These are phyloP conservation scores for Ctenosaura bakeri DNA, from an alignment of 2,797 vertebrate genomes.

Conservation along the genomic window DNA sequence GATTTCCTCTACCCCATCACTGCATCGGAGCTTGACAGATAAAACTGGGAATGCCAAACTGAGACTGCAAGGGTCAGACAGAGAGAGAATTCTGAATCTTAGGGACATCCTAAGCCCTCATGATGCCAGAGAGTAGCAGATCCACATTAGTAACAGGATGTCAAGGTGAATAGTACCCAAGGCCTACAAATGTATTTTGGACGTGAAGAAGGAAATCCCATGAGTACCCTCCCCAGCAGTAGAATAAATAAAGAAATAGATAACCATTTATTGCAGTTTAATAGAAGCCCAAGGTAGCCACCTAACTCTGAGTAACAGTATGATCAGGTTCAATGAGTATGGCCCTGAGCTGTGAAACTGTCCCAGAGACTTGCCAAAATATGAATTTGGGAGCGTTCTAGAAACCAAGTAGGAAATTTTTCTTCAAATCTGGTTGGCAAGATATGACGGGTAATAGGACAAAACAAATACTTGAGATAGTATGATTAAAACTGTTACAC, in stretches of 20 bases:
- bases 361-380: neutral
- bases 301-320: too few species aligned
- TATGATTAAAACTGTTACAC: too few species aligned
- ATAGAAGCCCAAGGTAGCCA: neutral
- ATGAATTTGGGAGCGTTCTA: neutral
- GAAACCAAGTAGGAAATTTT: neutral
- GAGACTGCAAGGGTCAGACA: neutral
- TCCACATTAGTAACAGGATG: neutral
- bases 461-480: neutral
- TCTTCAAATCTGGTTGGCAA: neutral
- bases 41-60: neutral
- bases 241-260: neutral
- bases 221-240: neutral
- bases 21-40: neutral
- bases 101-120: neutral
- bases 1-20: neutral
- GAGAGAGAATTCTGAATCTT: neutral
- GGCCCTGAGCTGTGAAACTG: neutral
- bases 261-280: neutral
- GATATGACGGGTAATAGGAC: neutral
- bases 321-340: neutral
- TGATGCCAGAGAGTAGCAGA: neutral
- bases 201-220: neutral
- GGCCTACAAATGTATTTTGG: neutral
- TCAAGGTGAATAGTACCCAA: neutral